These are phyloP conservation scores for Drosophila ezoana DNA, from an alignment of 2,888 invertebrate species.

Conservation along the genomic window DNA sequence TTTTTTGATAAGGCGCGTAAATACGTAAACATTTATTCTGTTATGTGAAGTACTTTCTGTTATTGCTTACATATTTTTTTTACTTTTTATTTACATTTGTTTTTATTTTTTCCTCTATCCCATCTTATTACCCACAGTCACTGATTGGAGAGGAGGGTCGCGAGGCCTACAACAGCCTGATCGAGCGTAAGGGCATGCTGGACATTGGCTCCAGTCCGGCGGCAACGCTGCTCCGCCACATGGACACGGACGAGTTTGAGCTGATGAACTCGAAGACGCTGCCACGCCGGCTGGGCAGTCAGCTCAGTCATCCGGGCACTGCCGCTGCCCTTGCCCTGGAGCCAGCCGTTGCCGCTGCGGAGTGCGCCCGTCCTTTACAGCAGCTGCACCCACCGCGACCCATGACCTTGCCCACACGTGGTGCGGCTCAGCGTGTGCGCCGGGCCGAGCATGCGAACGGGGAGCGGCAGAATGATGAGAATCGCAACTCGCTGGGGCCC, in stretches of 20 bases:
- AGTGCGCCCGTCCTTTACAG: conserved; percentile 48
- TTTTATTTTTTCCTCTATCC: conserved; percentile 56
- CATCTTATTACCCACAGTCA: conserved; percentile 87
- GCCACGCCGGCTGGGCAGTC: conserved; percentile 76
- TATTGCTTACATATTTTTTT: conserved; percentile 8
- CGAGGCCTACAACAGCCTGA: conserved; percentile 95
- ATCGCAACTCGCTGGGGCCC: conserved; percentile 50
- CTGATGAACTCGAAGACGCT: conserved; percentile 81
- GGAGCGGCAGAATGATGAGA: conserved; percentile 47
- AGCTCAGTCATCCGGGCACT: conserved; percentile 37
- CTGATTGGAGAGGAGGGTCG: conserved; percentile 95
- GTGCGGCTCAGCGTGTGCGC: conserved; percentile 78
- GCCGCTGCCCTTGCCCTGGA: conserved; percentile 1
- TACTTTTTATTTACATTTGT: conserved; percentile 28
- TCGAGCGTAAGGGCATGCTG: conserved; percentile 89
- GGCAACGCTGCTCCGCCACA: conserved; percentile 76
- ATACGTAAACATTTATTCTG: neutral
- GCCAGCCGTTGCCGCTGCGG: conserved; percentile 3
- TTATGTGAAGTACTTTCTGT: neutral
- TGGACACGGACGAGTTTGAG: conserved; percentile 83
- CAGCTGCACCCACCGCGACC: conserved; percentile 80
- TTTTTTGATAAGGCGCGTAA: neutral
- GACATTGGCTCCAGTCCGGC: conserved; percentile 74
- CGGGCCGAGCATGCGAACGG: conserved; percentile 66
- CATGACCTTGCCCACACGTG: conserved; percentile 84